Percentiles rank a stretch among this genome's conserved stretches.
These are phyloP conservation scores for Premnoplex brunnescens DNA, from an alignment of 2,797 vertebrate species.

Conservation along the genomic window DNA sequence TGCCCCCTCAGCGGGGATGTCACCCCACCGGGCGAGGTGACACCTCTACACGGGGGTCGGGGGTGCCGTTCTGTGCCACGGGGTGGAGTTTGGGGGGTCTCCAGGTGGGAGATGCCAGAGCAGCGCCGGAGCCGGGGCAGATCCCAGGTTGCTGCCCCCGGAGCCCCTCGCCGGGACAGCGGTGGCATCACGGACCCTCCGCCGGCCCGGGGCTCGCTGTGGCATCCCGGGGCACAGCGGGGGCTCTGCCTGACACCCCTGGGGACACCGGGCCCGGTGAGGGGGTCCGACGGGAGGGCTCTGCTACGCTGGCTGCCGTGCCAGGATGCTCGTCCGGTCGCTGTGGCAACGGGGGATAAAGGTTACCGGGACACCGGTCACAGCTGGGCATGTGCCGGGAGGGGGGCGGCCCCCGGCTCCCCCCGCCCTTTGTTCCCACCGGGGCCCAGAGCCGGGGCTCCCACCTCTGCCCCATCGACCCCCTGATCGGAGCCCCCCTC, in stretches of 20 bases:
- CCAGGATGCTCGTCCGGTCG: background rate
- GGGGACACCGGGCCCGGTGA: background rate
- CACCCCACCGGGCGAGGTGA: background rate
- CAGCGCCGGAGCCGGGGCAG: background rate
- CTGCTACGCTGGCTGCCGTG: background rate
- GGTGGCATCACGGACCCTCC: background rate
- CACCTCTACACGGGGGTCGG: background rate
- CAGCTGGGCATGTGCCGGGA: background rate
- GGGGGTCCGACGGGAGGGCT: background rate
- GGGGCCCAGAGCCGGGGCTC: background rate
- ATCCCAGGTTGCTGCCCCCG: background rate
- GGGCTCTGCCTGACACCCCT: background rate
- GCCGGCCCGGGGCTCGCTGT: rapidly evolving
- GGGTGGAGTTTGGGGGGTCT: background rate
- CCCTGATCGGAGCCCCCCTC: background rate
- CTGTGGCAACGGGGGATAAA: background rate
- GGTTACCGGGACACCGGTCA: background rate
- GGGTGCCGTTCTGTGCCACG: background rate
- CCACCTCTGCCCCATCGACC: background rate
- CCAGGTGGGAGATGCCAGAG: background rate
- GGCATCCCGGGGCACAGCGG: background rate
- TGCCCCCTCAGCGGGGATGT: background rate
- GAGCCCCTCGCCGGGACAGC: background rate
- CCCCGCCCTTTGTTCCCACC: background rate
- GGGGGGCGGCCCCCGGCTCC: background rate